phyloP scores from a whole-genome alignment of 2,113 vertebrate species.

The Cairina moschata region DNA sequence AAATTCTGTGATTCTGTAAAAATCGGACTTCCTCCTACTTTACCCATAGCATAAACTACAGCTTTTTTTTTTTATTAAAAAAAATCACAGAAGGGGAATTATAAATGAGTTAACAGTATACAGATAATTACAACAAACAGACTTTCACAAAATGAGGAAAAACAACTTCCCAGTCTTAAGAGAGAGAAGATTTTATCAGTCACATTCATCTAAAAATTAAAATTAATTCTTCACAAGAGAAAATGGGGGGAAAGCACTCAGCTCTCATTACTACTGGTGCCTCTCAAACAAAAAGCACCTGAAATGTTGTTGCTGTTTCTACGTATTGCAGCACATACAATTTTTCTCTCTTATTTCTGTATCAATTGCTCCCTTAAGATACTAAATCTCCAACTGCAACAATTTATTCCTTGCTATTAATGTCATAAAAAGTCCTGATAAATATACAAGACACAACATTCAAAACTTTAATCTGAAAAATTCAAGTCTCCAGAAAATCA shows the following conservation, averaged over 20 bases:
- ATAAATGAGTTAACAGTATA: background rate
- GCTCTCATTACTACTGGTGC: background rate
- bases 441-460: background rate
- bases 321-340: background rate
- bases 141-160: background rate
- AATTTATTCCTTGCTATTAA: background rate
- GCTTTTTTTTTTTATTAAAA: background rate
- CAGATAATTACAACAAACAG: background rate
- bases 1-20: too few species aligned
- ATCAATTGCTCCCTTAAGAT: background rate
- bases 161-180: background rate
- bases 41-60: background rate
- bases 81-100: background rate
- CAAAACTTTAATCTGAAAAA: constrained; percentile 25
- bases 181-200: background rate
- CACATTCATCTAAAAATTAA: background rate
- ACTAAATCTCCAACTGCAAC: background rate
- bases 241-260: background rate
- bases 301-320: background rate
- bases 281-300: constrained; percentile 11
- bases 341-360: background rate
- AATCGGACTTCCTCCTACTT: background rate
- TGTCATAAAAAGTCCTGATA: background rate
- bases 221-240: background rate
- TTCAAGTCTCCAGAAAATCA: background rate